These are phyloP conservation scores for Pipistrellus pygmaeus DNA, from an alignment of 2,797 vertebrate species.

Conservation along the genomic window DNA sequence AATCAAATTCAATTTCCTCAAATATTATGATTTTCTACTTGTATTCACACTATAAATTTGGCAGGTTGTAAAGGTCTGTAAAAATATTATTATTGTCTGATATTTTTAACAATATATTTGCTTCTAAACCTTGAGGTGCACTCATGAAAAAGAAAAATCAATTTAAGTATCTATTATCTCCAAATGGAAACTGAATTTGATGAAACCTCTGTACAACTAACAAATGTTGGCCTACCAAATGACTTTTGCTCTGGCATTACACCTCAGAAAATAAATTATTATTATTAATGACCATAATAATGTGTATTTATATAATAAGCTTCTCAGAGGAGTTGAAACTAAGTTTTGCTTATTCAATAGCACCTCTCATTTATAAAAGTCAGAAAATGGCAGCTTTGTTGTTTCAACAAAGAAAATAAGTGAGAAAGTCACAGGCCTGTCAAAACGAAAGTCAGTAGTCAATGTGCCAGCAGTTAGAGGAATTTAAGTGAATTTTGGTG, in stretches of 20 bases:
- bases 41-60: slow-evolving; percentile 59
- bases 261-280: slow-evolving; percentile 77
- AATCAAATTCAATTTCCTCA: slow-evolving; percentile 61
- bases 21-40: slow-evolving; percentile 60
- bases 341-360: slow-evolving; percentile 64
- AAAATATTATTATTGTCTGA: slow-evolving; percentile 64
- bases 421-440: not conserved
- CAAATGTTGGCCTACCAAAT: slow-evolving; percentile 68
- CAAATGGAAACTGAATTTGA: slow-evolving; percentile 60
- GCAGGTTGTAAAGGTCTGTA: slow-evolving; percentile 51
- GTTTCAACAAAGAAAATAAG: slow-evolving; percentile 35
- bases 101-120: slow-evolving; percentile 66
- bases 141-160: slow-evolving; percentile 66
- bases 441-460: slow-evolving; percentile 19
- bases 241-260: slow-evolving; percentile 66
- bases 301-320: slow-evolving; percentile 73
- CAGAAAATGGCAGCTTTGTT: slow-evolving; percentile 57
- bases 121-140: slow-evolving; percentile 69
- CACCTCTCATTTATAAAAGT: slow-evolving; percentile 73
- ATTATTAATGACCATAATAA: slow-evolving; percentile 79
- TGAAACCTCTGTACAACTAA: slow-evolving; percentile 66
- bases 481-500: not conserved
- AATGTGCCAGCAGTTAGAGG: not conserved
- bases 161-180: slow-evolving; percentile 72
- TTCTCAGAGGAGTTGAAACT: slow-evolving; percentile 70